phyloP scores from a whole-genome alignment of 2,888 invertebrate species.

The Drosophila infuscata region DNA sequence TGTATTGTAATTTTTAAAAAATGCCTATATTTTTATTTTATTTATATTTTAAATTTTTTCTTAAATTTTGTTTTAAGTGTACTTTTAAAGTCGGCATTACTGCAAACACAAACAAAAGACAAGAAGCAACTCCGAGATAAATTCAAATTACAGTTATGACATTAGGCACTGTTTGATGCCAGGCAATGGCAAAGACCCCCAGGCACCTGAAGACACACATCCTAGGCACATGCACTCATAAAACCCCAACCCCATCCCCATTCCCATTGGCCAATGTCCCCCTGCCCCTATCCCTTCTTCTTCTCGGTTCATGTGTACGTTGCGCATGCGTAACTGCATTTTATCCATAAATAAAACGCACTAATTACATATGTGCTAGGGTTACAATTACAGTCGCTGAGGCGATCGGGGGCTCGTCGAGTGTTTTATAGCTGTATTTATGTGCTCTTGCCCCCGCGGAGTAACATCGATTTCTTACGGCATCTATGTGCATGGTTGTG shows the following conservation, averaged over 20 bases:
- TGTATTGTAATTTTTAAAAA: too few species aligned
- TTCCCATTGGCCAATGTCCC: not conserved
- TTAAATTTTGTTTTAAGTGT: not conserved
- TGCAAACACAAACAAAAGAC: conserved; percentile 9
- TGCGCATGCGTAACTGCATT: conserved; percentile 65
- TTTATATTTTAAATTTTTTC: rapidly evolving
- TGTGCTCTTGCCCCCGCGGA: conserved; percentile 66
- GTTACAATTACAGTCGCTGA: conserved; percentile 60
- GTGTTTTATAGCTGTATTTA: conserved; percentile 56
- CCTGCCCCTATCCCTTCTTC: not conserved
- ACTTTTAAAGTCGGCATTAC: conserved; percentile 25
- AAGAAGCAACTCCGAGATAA: conserved; percentile 38
- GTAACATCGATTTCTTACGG: conserved; percentile 42
- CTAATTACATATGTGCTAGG: conserved; percentile 76
- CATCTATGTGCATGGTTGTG: not conserved
- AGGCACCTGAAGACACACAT: conserved; percentile 71
- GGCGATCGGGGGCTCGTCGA: conserved; percentile 45
- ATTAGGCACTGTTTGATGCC: conserved; percentile 31
- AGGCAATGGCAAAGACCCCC: conserved; percentile 64
- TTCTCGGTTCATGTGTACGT: not conserved
- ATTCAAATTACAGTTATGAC: conserved; percentile 73
- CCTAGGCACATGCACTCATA: conserved; percentile 24
- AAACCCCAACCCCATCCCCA: conserved; percentile 3
- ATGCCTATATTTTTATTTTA: not conserved
- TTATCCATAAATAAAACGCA: conserved; percentile 70